Base-by-base conservation (phyloP, 2,888 invertebrate genomes). In the Parnassius smintheus region DNA sequence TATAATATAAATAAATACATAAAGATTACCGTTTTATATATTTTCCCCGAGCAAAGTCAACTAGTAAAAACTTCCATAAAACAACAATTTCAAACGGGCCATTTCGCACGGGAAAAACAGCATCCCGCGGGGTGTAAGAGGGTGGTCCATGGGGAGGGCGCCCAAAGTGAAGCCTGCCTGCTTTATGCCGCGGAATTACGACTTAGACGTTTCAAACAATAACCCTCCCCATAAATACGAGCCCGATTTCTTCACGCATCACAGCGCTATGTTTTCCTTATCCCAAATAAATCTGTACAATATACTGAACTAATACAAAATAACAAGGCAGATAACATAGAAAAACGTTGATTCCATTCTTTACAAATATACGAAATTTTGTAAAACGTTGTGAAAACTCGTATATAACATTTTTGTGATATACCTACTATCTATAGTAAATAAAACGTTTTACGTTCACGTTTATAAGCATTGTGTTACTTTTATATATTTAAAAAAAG, bases 121-220 rank as follows among this genome's bases (percentile, higher is more conserved):
- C 88, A 87, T 91, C 88, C 87, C 81, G 74, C 76, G 75, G 76
- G 78, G 77, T 71, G 75, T 73, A 71, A 74, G 74, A 76, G 69
- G 65, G 68, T 70, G 67, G 70, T 65, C 53, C 69, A 72, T 62
- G 65, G 74, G 69, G 71, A 73, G 76, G 78, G 77, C 80, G 83
- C 77, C 85, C 80, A 81, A 85, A 86, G 84, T 82, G 88, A 87
- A 88, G 86, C 85, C 86, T 85, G 83, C 83, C 74, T 81, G 75
- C 78, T 91, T 91, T 90, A 91, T 91, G 88, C 81, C 80, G 79
- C 83, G 83, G 90, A 90, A 89, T 91, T 90, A 91, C 91, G 91
- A 91, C 91, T 89, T 90, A 90, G 91, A 91, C 91, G 91, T 91
- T 91, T 91, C 91, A 91, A 91, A 91, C 91, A 91, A 91, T 91